Percentiles rank a stretch among this genome's conserved stretches.
Evolutionary conservation across 2,888 invertebrate species (phyloP).

Genomic region (Cephus sareptanus): DNA sequence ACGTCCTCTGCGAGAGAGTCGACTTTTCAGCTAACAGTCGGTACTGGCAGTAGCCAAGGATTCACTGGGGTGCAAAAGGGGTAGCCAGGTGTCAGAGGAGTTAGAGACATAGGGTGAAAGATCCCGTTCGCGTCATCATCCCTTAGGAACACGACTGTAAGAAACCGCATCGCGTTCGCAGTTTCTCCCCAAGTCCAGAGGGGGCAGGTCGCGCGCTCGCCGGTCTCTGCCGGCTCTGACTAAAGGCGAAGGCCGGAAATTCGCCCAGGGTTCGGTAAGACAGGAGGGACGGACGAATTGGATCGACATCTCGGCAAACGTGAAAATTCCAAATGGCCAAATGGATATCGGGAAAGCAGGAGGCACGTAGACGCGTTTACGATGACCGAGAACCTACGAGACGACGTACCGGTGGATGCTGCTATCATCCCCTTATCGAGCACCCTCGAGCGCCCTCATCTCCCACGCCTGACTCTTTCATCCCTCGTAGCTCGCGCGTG

Average conservation of each 20-base stretch:
- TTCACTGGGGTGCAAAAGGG: background rate
- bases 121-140: background rate
- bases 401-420: background rate
- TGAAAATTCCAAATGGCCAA: background rate
- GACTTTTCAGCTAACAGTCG: background rate
- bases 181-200: background rate
- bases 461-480: background rate
- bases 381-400: background rate
- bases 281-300: background rate
- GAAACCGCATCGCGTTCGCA: background rate
- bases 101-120: background rate
- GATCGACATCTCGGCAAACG: background rate
- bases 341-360: background rate
- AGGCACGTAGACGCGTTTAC: background rate
- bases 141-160: background rate
- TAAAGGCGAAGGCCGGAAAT: background rate
- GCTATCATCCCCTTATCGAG: background rate
- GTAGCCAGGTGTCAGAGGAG: background rate
- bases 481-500: background rate
- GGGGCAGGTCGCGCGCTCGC: background rate
- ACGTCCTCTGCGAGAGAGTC: background rate
- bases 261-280: background rate
- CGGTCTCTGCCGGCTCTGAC: background rate
- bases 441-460: background rate
- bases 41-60: background rate